Conservation (phyloP, 2,797 vertebrate genomes). For the Sebastes cheni region DNA sequence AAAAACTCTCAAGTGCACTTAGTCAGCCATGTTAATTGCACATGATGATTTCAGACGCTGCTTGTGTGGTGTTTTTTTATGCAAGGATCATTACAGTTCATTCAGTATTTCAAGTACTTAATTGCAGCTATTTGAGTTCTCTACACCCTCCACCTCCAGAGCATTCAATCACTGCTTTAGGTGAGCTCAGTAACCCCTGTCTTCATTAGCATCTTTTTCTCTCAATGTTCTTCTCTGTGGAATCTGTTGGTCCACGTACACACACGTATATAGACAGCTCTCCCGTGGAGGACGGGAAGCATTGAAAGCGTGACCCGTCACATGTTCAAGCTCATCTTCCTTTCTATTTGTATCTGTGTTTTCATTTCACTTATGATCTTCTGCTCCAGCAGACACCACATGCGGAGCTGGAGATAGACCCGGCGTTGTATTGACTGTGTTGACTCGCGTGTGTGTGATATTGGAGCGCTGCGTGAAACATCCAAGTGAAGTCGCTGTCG, state of each 20-base stretch:
- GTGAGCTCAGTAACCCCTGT: constrained; percentile 17
- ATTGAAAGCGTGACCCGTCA: not conserved
- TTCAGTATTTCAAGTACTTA: constrained; percentile 56
- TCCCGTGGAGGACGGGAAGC: not conserved
- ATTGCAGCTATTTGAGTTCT: constrained; percentile 60
- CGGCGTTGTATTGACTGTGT: not conserved
- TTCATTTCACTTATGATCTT: constrained; percentile 42
- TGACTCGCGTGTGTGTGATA: constrained; percentile 2
- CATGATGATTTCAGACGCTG: constrained; percentile 24
- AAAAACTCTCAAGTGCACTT: constrained; percentile 29
- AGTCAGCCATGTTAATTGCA: constrained; percentile 30
- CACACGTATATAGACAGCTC: not conserved
- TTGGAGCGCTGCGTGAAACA: constrained; percentile 21
- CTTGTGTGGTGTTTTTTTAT: not conserved
- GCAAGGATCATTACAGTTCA: constrained; percentile 32
- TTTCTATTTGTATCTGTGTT: constrained; percentile 37
- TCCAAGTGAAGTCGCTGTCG: not conserved
- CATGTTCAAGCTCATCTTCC: constrained; percentile 20
- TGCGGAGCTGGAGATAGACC: constrained; percentile 34
- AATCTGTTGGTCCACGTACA: not conserved
- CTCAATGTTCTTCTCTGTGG: not conserved
- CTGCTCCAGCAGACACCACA: constrained; percentile 30
- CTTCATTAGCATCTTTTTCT: not conserved
- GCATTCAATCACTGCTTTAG: constrained; percentile 49
- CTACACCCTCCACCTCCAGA: constrained; percentile 35